Evolutionary conservation across 2,113 vertebrate species (phyloP).

Genomic region (Rissa tridactyla): DNA sequence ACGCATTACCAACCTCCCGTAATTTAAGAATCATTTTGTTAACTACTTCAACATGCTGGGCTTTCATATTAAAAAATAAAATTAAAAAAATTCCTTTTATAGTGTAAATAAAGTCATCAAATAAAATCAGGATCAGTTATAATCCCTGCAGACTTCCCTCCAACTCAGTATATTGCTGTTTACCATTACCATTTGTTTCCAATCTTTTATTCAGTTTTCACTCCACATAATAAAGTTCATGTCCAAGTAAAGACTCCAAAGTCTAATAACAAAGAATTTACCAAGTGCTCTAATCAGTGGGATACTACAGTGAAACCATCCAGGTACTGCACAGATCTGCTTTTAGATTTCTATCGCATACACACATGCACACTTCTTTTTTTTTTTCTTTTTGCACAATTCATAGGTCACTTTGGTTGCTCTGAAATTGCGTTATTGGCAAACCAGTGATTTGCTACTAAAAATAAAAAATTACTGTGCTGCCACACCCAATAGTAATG

Average conservation of each 20-base stretch:
- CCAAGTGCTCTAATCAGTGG: not conserved
- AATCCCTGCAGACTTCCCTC: not conserved
- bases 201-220: conserved; percentile 30
- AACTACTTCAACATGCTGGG: not conserved
- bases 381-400: not conserved
- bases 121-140: not conserved
- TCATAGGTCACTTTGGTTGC: not conserved
- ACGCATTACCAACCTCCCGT: not conserved
- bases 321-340: not conserved
- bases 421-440: not conserved
- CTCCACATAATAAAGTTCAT: not conserved
- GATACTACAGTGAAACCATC: not conserved
- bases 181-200: conserved; percentile 20
- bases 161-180: not conserved
- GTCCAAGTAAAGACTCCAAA: not conserved
- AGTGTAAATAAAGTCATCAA: not conserved
- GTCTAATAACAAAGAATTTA: not conserved
- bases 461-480: not conserved
- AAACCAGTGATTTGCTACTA: not conserved
- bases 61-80: not conserved
- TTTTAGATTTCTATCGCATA: not conserved
- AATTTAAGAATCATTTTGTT: not conserved
- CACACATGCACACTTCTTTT: not conserved
- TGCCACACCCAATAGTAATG: not conserved
- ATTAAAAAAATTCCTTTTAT: not conserved